A percentile compares a stretch with the other conserved stretches of the same genome.
Evolutionary conservation across 2,797 vertebrate species (phyloP).

Genomic region (Emydoidea blandingii): DNA sequence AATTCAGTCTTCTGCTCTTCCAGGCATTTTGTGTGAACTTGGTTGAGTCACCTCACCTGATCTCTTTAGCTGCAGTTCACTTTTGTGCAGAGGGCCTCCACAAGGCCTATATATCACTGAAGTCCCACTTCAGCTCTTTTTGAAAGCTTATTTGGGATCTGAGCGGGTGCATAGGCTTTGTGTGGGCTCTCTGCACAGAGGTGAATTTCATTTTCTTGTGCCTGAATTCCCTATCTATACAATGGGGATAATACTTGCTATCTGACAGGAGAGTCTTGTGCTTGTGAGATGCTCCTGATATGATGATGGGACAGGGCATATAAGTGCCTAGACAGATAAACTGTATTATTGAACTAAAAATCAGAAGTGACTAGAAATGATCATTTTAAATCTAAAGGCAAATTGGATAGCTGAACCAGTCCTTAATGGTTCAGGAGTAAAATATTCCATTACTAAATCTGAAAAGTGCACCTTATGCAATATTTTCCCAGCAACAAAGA

Average conservation of each 20-base stretch:
- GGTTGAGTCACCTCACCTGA: not conserved
- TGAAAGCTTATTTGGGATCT: not conserved
- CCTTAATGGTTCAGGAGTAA: not conserved
- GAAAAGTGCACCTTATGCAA: not conserved
- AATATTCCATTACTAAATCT: conserved; percentile 6
- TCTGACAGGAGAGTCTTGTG: not conserved
- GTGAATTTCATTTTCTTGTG: not conserved
- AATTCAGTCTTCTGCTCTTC: not conserved
- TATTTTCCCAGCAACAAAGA: not conserved
- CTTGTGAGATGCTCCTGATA: not conserved
- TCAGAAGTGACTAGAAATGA: conserved; percentile 7
- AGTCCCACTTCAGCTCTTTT: not conserved
- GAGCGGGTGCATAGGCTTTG: not conserved
- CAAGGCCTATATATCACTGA: not conserved
- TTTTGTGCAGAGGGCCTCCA: not conserved
- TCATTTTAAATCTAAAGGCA: not conserved
- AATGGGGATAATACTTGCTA: not conserved
- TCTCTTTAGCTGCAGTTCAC: not conserved
- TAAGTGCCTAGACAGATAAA: conserved; percentile 6
- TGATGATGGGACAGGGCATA: not conserved
- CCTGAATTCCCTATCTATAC: not conserved
- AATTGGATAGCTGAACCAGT: not conserved
- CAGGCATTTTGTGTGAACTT: not conserved
- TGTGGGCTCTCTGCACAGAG: not conserved
- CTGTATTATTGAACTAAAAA: not conserved